Percentiles rank a stretch among this genome's conserved stretches.
phyloP scores from a whole-genome alignment of 2,888 invertebrate genomes.

The Ommatoiulus sabulosus region DNA sequence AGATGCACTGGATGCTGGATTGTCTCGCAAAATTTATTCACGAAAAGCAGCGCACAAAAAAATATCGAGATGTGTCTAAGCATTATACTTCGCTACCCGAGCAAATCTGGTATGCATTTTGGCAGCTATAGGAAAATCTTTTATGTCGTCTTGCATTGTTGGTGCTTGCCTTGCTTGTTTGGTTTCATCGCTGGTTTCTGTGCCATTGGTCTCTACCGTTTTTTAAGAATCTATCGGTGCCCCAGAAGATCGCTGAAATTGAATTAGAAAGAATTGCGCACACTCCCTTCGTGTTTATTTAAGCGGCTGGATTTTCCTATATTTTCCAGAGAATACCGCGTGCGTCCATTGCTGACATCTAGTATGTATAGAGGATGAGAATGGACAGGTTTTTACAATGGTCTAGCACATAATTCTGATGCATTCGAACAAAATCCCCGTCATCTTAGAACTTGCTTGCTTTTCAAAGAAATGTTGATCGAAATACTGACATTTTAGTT shows the following conservation, averaged over 20 bases:
- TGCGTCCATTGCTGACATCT: background rate
- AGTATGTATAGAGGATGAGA: no score
- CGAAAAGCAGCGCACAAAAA: background rate
- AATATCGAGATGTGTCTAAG: background rate
- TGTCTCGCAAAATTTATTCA: slow-evolving; percentile 31
- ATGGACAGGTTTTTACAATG: no score
- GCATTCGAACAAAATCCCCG: no score
- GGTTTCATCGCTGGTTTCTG: background rate
- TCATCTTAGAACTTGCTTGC: no score
- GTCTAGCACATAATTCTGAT: no score
- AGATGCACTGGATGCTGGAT: slow-evolving; percentile 7
- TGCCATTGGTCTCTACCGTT: background rate
- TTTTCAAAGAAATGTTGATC: no score
- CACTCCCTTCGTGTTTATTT: background rate
- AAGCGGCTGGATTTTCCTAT: background rate
- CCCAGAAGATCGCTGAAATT: background rate
- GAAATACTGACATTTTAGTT: no score
- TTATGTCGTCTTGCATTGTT: slow-evolving; percentile 17
- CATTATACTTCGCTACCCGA: slow-evolving; percentile 33
- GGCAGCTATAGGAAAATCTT: slow-evolving; percentile 12
- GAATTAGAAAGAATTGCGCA: background rate
- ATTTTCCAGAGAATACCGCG: background rate
- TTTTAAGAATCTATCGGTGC: background rate
- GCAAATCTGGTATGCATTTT: background rate
- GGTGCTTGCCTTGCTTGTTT: background rate